These are phyloP conservation scores for Thalassaphorura encarpata DNA, from an alignment of 1,140 invertebrate genomes.

Conservation along the genomic window DNA sequence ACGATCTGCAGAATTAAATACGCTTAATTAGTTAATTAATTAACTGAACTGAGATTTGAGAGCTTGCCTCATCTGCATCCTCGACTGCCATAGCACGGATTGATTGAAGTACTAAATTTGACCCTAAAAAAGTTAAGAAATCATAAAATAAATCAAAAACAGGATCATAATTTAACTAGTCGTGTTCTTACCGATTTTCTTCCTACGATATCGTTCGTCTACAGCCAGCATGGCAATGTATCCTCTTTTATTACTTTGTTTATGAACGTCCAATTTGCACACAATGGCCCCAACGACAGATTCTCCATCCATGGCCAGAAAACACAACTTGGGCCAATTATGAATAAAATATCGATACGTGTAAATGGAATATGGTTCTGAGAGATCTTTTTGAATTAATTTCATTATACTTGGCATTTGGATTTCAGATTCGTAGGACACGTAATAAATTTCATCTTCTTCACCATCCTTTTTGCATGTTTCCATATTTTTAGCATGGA, in stretches of 20 bases:
- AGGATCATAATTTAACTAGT: not conserved
- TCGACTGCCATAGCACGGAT: slow-evolving; percentile 81
- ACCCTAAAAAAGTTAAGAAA: slow-evolving; percentile 38
- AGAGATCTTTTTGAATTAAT: slow-evolving; percentile 96
- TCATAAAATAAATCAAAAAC: not conserved
- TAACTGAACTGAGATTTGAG: not conserved
- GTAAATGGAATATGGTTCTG: slow-evolving; percentile 99
- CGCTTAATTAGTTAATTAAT: not conserved
- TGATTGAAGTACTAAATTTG: slow-evolving; percentile 52
- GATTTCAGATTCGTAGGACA: slow-evolving; percentile 73
- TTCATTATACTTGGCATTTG: slow-evolving; percentile 96
- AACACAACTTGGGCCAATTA: slow-evolving; percentile 98
- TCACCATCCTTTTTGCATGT: not conserved
- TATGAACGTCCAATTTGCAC: slow-evolving; percentile 92
- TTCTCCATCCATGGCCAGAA: slow-evolving; percentile 80
- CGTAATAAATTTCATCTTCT: slow-evolving; percentile 46
- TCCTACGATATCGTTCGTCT: slow-evolving; percentile 87
- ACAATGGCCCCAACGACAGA: slow-evolving; percentile 82
- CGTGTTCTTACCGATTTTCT: slow-evolving; percentile 66
- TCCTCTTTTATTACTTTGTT: slow-evolving; percentile 80
- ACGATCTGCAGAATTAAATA: slow-evolving; percentile 58
- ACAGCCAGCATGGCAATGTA: slow-evolving; percentile 99
- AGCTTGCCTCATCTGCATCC: slow-evolving; percentile 81
- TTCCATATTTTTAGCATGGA: too few species aligned
- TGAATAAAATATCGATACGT: slow-evolving; percentile 99